A percentile compares a stretch with the other conserved stretches of the same genome.
These are phyloP conservation scores for Desmodus rotundus DNA, from an alignment of 2,113 vertebrate species.

Conservation along the genomic window DNA sequence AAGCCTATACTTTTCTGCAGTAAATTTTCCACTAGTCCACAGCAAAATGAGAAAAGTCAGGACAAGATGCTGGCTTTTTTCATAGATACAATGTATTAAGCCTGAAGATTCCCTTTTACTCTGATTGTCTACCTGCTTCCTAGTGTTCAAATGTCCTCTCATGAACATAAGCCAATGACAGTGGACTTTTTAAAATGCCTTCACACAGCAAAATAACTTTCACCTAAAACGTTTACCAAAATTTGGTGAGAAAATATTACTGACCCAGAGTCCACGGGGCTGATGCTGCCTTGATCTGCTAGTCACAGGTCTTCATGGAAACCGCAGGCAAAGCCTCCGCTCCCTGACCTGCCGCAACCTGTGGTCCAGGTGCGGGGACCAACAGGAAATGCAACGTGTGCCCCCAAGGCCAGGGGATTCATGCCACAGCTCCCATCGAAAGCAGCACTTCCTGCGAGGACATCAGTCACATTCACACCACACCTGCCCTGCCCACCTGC, in stretches of 20 bases:
- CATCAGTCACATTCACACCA: slow-evolving; percentile 71
- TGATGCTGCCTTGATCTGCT: fast-evolving
- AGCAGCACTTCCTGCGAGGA: slow-evolving; percentile 62
- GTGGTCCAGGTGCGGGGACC: not conserved
- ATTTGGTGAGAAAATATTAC: not conserved
- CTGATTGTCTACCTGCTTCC: not conserved
- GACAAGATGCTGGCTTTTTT: not conserved
- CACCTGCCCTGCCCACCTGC: not conserved
- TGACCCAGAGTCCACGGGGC: fast-evolving
- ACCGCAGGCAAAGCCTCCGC: not conserved
- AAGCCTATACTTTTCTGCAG: not conserved
- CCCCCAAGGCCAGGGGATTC: slow-evolving; percentile 3
- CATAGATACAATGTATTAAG: not conserved
- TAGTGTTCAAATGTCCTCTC: not conserved
- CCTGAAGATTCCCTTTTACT: not conserved
- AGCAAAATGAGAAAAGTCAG: not conserved
- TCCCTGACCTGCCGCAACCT: not conserved
- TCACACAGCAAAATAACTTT: not conserved
- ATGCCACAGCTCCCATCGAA: slow-evolving; percentile 44
- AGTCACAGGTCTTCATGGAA: fast-evolving
- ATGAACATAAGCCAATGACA: not conserved
- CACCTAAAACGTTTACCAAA: not conserved
- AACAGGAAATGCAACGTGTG: fast-evolving
- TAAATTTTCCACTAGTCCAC: not conserved
- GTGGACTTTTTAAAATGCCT: not conserved